Evolutionary conservation across 2,888 invertebrate genomes (phyloP), one percentile per base, ranked within the genome.

Genomic region (Agonopterix arenella): DNA sequence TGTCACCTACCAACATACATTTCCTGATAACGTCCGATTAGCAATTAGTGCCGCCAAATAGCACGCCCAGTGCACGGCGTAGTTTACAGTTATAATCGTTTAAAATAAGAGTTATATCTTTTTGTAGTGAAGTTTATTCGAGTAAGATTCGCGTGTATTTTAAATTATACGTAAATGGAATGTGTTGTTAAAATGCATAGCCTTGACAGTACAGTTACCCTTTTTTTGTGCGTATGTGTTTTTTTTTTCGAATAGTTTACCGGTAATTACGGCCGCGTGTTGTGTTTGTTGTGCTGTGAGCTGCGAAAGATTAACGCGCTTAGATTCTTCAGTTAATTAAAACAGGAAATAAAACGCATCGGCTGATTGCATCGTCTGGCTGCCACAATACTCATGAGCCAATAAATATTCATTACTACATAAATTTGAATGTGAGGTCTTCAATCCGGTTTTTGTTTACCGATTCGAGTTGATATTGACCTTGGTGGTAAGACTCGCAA

Each of bases 361-460:
- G 58, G 60, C 62, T 57, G 67, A 59, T 58, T 68, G 68, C 67
- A 64, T 64, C 68, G 70, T 67, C 68, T 62, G 64, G 59, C 64
- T 65, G 45, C 58, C 52, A 58, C 54, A 50, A 51, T 61, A 61
- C 66, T 65, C 57, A 66, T 69, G 70, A 73, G 69, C 62, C 60
- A 60, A 68, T 71, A 71, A 74, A 71, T 72, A 73, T 70, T 70
- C 70, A 69, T 46, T 48, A 44, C 40, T 70, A 68, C 70, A 73
- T 75, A 73, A 28, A 76, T 79, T 79, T 68, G 64, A 73, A 70
- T 73, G 75, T 80, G 77, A 70, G 73, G 70, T 77, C 72, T 67
- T 60, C 61, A 76, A 75, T 76, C 81, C 80, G 80, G 80, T 80
- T 84, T 80, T 72, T 79, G 79, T 80, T 81, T 80, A 80, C 77